These are phyloP conservation scores for Rhyacophila brunnea DNA, from an alignment of 1,140 invertebrate genomes.

Conservation along the genomic window DNA sequence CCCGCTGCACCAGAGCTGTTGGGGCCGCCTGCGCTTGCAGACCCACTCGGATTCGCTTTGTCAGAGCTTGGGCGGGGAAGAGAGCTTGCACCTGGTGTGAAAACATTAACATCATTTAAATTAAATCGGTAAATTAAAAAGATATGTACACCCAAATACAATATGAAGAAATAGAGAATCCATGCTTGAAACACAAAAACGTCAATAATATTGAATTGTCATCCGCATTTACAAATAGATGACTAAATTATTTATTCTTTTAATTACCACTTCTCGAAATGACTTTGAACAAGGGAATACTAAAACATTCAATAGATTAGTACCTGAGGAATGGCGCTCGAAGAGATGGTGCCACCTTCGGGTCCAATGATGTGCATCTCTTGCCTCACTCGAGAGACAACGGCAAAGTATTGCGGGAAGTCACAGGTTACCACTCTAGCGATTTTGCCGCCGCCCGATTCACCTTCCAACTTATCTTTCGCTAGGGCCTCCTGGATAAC, in stretches of 20 bases:
- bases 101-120: too few relatives aligned
- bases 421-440: conserved; percentile 92
- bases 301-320: too few relatives aligned
- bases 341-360: conserved; percentile 92
- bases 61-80: conserved; percentile 90
- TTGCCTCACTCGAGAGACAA: conserved; percentile 89
- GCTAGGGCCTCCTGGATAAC: conserved; percentile 82
- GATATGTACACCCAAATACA: too few relatives aligned
- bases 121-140: too few relatives aligned
- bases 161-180: too few relatives aligned
- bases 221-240: too few relatives aligned
- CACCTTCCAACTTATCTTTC: conserved; percentile 86
- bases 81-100: conserved; percentile 88
- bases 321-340: conserved; percentile 85
- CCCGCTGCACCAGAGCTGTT: conserved; percentile 76
- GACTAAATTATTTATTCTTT: too few relatives aligned
- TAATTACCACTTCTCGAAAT: too few relatives aligned
- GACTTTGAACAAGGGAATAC: too few relatives aligned
- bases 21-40: conserved; percentile 93
- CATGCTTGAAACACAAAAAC: too few relatives aligned
- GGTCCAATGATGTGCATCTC: conserved; percentile 93
- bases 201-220: too few relatives aligned
- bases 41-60: conserved; percentile 94
- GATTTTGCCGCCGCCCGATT: conserved; percentile 51
- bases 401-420: conserved; percentile 95